phyloP scores from a whole-genome alignment of 2,113 vertebrate genomes.

The Sakesphorus luctuosus region DNA sequence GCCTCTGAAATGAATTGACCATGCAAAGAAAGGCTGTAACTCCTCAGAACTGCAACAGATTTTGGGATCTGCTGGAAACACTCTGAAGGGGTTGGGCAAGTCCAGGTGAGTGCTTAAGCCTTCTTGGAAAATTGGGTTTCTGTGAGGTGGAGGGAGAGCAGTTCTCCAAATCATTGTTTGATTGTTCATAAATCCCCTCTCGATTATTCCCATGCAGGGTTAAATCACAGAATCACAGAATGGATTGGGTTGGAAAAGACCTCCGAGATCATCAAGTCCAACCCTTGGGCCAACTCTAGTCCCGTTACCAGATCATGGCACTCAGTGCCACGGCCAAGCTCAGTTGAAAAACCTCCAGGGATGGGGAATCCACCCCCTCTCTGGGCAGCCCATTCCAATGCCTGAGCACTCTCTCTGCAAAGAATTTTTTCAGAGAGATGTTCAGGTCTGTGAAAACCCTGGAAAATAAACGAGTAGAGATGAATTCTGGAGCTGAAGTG shows the following conservation, averaged over 20 bases:
- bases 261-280: no score
- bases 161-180: background rate
- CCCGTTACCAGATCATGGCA: no score
- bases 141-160: background rate
- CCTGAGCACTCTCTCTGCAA: no score
- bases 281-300: no score
- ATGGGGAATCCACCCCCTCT: no score
- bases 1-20: constrained; percentile 22
- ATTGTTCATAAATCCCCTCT: background rate
- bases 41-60: background rate
- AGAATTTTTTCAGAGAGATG: no score
- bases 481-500: background rate
- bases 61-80: background rate
- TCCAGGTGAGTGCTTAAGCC: background rate
- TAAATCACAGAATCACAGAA: no score
- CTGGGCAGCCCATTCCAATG: no score
- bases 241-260: no score
- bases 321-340: no score
- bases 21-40: background rate
- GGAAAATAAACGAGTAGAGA: background rate
- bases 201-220: background rate
- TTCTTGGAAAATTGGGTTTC: background rate
- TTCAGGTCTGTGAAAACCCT: background rate
- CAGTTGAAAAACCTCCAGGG: no score
- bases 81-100: background rate